Percentiles rank a stretch among this genome's conserved stretches.
Evolutionary conservation across 2,888 invertebrate genomes (phyloP).

Genomic region (Crioceris asparagi): DNA sequence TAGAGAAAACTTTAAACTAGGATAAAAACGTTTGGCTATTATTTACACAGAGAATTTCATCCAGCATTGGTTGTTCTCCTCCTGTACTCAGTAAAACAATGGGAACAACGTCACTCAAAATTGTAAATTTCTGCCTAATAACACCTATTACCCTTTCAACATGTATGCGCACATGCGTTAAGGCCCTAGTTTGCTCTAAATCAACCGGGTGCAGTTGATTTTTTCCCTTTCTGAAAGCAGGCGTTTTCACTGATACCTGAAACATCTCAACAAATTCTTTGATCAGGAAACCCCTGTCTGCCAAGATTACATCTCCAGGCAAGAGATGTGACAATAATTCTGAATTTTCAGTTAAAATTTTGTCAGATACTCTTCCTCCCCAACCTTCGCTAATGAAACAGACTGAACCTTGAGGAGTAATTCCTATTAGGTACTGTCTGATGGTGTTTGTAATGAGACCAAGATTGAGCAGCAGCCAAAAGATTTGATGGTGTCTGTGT

Average conservation of each 20-base stretch:
- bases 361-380: neutral
- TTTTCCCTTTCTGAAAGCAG: constrained; percentile 18
- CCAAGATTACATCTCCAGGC: constrained; percentile 16
- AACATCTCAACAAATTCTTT: constrained; percentile 13
- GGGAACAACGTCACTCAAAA: no score
- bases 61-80: no score
- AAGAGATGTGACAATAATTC: constrained; percentile 1
- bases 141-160: no score
- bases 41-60: no score
- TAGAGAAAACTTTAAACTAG: no score
- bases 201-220: constrained; percentile 18
- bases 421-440: constrained; percentile 4
- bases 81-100: no score
- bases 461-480: constrained; percentile 4
- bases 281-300: constrained; percentile 17
- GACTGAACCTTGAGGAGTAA: neutral
- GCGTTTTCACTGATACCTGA: constrained; percentile 12
- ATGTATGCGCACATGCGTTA: no score
- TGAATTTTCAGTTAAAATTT: neutral
- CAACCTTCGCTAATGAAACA: neutral
- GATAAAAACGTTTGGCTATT: no score
- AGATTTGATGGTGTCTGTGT: constrained; percentile 6
- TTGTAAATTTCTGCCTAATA: no score
- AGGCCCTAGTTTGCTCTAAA: no score
- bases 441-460: constrained; percentile 15